Evolutionary conservation across 2,797 vertebrate genomes (phyloP), one percentile per base, ranked within the genome.

Genomic region (Ibycter americanus): DNA sequence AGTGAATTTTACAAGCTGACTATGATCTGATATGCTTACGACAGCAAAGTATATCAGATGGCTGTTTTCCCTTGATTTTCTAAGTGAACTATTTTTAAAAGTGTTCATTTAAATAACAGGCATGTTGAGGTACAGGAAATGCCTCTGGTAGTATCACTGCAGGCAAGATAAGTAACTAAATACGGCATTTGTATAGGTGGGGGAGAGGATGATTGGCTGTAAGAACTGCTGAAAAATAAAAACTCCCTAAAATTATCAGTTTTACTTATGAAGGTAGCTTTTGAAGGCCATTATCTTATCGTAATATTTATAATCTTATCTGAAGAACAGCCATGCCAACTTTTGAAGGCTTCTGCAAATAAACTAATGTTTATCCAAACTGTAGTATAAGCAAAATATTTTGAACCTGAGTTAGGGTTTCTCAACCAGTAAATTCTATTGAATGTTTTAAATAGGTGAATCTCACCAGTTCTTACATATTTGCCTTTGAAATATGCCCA

Each of bases 151-250:
- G 46, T 94, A 62, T 92, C 89, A 89, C 63, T 96, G 78, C 87
- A 84, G 92, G 86, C 93, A 70, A 96, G 91, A 94, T 56, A 94
- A 95, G 56, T 93, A 68, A 87, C 47, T 91, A 80, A 87, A 67
- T 90, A 44, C 1, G 11, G 82, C 49, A 44, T 86, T 38, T 59
- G 31, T 90, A 76, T 94, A 94, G 84, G 79, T 95, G 78, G 46
- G 36, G 16, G 49, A 90, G 32, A 90, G 58, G 27, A 62, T 72
- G 56, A 84, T 56, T 93, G 46, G 54, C 92, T 85, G 2, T 47
- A 85, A 74, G 67, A 94, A 84, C 18, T 71, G 34, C 38, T 83
- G 46, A 56, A 63, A 73, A 85, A 36, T 18, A 49, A 21, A 3
- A 31, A 6, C 9, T 81, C 15, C 17, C 32, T 58, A 21, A 83